Evolutionary conservation across 2,888 invertebrate genomes (phyloP).

Genomic region (Limnephilus lunatus): DNA sequence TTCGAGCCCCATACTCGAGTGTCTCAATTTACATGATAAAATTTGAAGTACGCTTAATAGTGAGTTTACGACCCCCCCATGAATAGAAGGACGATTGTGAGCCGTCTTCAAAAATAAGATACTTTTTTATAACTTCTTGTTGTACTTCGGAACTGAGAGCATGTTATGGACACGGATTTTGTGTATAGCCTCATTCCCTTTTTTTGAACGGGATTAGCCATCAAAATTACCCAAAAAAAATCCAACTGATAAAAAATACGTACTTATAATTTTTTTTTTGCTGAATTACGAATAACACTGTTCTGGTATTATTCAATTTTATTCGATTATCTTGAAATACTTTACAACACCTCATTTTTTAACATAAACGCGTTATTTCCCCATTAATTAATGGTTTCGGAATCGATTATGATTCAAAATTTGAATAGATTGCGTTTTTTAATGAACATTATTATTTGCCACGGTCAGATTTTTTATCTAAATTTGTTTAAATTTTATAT

Average conservation of each 20-base stretch:
- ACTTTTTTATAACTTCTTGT: conserved; percentile 63
- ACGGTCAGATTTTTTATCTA: not conserved
- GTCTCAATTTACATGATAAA: conserved; percentile 64
- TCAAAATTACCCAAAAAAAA: conserved; percentile 46
- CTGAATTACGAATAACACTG: not conserved
- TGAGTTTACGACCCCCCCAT: conserved; percentile 62
- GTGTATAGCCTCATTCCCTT: not conserved
- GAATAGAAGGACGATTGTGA: conserved; percentile 60
- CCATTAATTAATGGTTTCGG: conserved; percentile 31
- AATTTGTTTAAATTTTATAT: not conserved
- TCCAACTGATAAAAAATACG: conserved; percentile 41
- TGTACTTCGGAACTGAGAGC: conserved; percentile 51
- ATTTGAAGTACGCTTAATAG: conserved; percentile 64
- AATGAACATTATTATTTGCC: not conserved
- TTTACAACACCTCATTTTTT: not conserved
- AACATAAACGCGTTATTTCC: not conserved
- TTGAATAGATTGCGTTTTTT: not conserved
- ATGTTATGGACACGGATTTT: conserved; percentile 52
- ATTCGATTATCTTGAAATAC: conserved; percentile 27
- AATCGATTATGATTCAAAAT: not conserved
- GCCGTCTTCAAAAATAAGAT: conserved; percentile 61
- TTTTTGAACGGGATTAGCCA: conserved; percentile 15
- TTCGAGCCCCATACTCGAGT: conserved; percentile 46
- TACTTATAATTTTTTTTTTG: not conserved
- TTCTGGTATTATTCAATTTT: conserved; percentile 21